These are phyloP conservation scores for Zaprionus bogoriensis DNA, from an alignment of 2,888 invertebrate species.

Conservation along the genomic window DNA sequence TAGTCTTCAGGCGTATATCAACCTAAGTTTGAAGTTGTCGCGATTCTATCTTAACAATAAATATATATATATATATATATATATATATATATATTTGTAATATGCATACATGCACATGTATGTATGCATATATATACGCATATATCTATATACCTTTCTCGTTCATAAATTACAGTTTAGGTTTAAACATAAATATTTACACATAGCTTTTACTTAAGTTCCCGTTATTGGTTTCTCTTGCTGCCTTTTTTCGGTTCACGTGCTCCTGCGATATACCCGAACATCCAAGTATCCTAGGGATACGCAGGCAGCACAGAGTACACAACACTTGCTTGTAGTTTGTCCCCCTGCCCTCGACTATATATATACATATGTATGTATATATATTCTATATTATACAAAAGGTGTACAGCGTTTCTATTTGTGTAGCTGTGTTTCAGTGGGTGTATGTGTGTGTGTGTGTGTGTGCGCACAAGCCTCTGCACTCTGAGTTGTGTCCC, in stretches of 20 bases:
- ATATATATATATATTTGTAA: conserved; percentile 15
- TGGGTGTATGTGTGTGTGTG: conserved; percentile 5
- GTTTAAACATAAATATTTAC: conserved; percentile 70
- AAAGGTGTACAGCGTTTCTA: conserved; percentile 49
- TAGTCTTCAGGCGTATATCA: conserved; percentile 62
- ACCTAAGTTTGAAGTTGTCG: conserved; percentile 52
- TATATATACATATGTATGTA: conserved; percentile 13
- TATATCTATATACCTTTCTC: conserved; percentile 4
- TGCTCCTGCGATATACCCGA: conserved; percentile 53
- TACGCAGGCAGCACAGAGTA: conserved; percentile 54
- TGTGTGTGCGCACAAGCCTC: conserved; percentile 51
- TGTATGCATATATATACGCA: conserved; percentile 10
- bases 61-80: conserved; percentile 23
- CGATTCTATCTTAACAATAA: conserved; percentile 39
- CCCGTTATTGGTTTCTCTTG: conserved; percentile 39
- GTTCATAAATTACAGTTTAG: conserved; percentile 61
- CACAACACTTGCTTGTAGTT: conserved; percentile 64
- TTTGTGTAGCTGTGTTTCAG: conserved; percentile 21
- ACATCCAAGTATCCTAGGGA: conserved; percentile 48
- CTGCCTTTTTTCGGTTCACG: conserved; percentile 42
- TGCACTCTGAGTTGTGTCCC: conserved; percentile 39
- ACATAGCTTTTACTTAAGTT: conserved; percentile 32
- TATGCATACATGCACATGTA: conserved; percentile 7
- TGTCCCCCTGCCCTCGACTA: conserved; percentile 10
- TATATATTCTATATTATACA: conserved; percentile 50